Evolutionary conservation across 1,140 invertebrate genomes (phyloP), one percentile per base, ranked within the genome.

Genomic region (Lethrus apterus): DNA sequence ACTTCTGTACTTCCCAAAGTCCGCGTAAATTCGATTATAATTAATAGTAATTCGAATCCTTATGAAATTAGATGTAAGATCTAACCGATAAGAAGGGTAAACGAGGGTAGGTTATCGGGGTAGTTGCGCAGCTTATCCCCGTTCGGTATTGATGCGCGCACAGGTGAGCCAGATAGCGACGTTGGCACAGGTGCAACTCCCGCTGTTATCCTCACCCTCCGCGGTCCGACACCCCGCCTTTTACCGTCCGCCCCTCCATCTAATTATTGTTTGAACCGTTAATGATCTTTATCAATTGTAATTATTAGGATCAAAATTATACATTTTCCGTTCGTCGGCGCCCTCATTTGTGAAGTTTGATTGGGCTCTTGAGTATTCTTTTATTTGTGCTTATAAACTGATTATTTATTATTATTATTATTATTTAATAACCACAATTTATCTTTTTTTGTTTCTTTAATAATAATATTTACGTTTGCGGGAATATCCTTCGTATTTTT

Each of bases 141-240:
- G 44, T 26, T 15, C 34, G 35, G 34, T 46, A 46, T 46, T 46
- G 44, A 46, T 46, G 44, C 44, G 44, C 44, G 44, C 44, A 46
- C 44, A 36, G 44, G 44, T 46, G 44, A 46, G 24, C 31, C 44
- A 34, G 34, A 46, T 36, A 34, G 35, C 44, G 33, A n/a, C 34
- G 44, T 23, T 34, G 44, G 33, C 44, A 46, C 44, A 46, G 44
- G 44, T 46, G 44, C 44, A 46, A 38, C 35, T 14, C 35, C 35
- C 18, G 18, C 35, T 17, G 4, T n/a, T 21, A 10, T 38, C 11
- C 18, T 9, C 14, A 34, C 20, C 35, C 35, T 38, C 18, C 35
- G 20, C 18, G 32, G 14, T 19, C 9, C 32, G 8, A 17, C 11
- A 33, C 11, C 8, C 35, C 4, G 10, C 33, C n/a, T 14, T 34